These are phyloP conservation scores for Musca vetustissima DNA, from an alignment of 1,140 invertebrate genomes.

Conservation along the genomic window DNA sequence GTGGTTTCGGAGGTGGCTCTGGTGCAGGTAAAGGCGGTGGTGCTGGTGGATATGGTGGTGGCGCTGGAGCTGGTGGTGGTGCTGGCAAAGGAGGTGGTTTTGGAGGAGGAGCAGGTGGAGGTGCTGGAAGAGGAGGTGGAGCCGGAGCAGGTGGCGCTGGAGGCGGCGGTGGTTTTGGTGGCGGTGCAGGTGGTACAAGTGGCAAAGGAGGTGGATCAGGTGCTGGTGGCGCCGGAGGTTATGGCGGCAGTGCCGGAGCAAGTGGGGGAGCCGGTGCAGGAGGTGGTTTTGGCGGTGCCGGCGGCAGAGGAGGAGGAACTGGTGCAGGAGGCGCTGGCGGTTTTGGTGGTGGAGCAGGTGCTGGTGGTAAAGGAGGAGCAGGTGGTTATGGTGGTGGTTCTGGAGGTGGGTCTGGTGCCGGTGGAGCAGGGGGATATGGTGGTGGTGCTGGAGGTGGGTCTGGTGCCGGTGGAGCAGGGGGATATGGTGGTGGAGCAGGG, in stretches of 20 bases:
- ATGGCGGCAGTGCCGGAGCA: neutral
- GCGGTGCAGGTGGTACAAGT: slow-evolving; percentile 49
- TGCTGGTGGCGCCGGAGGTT: slow-evolving; percentile 26
- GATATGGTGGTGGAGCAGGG: slow-evolving; percentile 20
- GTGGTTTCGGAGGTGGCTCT: slow-evolving; percentile 47
- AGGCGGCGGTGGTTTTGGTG: slow-evolving; percentile 46
- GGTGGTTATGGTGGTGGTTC: slow-evolving; percentile 56
- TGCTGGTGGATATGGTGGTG: slow-evolving; percentile 46
- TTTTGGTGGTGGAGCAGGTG: slow-evolving; percentile 52
- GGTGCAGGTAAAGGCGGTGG: slow-evolving; percentile 52
- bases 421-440: slow-evolving; percentile 50
- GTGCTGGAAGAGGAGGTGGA: slow-evolving; percentile 54
- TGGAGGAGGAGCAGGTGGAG: slow-evolving; percentile 51
- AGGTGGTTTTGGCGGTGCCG: slow-evolving; percentile 35
- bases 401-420: slow-evolving; percentile 51
- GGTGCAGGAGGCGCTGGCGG: slow-evolving; percentile 52
- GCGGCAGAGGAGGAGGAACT: slow-evolving; percentile 54
- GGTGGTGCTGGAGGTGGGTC: slow-evolving; percentile 44
- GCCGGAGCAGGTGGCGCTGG: slow-evolving; percentile 55
- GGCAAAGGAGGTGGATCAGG: slow-evolving; percentile 42
- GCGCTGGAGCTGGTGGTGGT: neutral
- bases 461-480: slow-evolving; percentile 31
- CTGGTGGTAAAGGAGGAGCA: slow-evolving; percentile 54
- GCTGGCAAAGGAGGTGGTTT: slow-evolving; percentile 49
- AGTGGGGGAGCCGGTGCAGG: slow-evolving; percentile 4